Conservation (phyloP, 2,888 invertebrate species). For the Drosophila anomelani region DNA sequence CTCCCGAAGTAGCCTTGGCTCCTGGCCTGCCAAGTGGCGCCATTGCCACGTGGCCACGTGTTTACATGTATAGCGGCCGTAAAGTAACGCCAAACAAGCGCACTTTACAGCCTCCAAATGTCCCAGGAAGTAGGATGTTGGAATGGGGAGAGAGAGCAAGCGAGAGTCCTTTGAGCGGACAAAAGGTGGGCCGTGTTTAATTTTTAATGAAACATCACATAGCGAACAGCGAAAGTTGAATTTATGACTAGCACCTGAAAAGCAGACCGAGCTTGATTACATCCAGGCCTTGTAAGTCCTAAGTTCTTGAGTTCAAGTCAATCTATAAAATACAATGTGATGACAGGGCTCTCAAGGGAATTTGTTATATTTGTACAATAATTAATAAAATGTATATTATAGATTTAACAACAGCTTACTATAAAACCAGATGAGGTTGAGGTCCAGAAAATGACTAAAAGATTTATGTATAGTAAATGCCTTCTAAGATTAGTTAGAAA, state of each 20-base stretch:
- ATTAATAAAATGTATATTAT: background rate
- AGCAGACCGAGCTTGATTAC: slow-evolving; percentile 4
- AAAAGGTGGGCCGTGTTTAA: slow-evolving; percentile 45
- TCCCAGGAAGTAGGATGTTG: background rate
- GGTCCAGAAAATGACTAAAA: no score
- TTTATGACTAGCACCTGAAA: slow-evolving; percentile 49
- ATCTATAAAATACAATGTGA: background rate
- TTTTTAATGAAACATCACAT: slow-evolving; percentile 60
- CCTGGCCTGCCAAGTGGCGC: slow-evolving; percentile 41
- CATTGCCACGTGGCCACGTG: slow-evolving; percentile 54
- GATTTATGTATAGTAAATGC: no score
- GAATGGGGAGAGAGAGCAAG: background rate
- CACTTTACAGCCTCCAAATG: slow-evolving; percentile 58
- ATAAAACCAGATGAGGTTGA: background rate
- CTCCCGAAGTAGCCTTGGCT: background rate
- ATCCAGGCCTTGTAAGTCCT: background rate
- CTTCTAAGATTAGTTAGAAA: background rate
- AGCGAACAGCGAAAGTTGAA: slow-evolving; percentile 54
- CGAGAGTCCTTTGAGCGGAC: background rate
- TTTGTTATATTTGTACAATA: background rate
- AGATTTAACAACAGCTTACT: background rate
- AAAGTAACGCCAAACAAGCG: slow-evolving; percentile 61
- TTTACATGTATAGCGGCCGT: slow-evolving; percentile 61
- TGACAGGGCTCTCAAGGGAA: background rate
- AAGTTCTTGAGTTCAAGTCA: background rate